Conservation (phyloP, 2,113 vertebrate species). For the Marmota flaviventris region DNA sequence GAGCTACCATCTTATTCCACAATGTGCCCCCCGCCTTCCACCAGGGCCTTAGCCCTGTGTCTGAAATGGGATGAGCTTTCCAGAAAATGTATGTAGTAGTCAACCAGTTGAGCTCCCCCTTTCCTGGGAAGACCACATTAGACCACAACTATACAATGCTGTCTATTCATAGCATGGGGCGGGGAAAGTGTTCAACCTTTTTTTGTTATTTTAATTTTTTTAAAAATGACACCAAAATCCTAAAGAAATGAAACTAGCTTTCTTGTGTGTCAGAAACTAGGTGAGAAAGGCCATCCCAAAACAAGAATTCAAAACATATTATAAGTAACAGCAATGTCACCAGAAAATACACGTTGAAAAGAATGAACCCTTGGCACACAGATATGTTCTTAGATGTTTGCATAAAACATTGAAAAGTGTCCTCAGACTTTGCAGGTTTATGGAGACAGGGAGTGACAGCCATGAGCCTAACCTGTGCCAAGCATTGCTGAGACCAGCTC, state of each 20-base stretch:
- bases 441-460: not conserved
- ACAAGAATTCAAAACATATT: slow-evolving; percentile 25
- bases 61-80: not conserved
- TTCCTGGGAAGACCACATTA: not conserved
- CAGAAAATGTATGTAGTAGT: not conserved
- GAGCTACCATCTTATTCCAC: too few relatives aligned
- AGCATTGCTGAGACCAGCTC: not conserved
- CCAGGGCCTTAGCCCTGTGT: not conserved
- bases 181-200: not conserved
- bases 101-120: not conserved
- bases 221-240: not conserved
- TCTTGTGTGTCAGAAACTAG: slow-evolving; percentile 7
- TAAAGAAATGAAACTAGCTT: not conserved
- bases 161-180: not conserved
- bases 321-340: not conserved
- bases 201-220: not conserved
- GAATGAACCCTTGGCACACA: not conserved
- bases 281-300: slow-evolving; percentile 9
- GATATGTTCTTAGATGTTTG: not conserved
- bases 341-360: slow-evolving; percentile 28
- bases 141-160: not conserved
- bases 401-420: not conserved
- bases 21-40: too few relatives aligned
- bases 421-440: not conserved
- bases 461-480: not conserved